Evolutionary conservation across 2,888 invertebrate species (phyloP).

Genomic region (Cataglyphis livida): DNA sequence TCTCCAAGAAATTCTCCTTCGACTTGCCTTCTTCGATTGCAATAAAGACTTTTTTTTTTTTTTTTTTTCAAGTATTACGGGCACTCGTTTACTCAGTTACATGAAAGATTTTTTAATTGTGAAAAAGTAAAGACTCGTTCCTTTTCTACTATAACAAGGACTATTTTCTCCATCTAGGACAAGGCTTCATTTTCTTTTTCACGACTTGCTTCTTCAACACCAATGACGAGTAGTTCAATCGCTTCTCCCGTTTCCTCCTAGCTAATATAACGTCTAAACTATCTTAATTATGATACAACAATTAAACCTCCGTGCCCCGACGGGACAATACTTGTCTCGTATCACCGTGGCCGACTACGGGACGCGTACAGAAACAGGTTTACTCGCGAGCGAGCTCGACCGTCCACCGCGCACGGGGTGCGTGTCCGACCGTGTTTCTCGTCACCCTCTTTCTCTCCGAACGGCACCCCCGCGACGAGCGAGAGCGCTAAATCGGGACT

Average conservation of each 20-base stretch:
- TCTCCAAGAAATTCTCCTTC: neutral
- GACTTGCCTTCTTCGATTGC: neutral
- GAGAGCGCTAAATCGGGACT: conserved; percentile 54
- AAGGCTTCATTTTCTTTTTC: neutral
- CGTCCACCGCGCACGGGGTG: conserved; percentile 57
- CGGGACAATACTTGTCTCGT: conserved; percentile 16
- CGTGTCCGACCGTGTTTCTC: conserved; percentile 43
- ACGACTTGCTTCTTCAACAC: neutral
- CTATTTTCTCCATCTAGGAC: neutral
- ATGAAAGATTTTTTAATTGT: neutral
- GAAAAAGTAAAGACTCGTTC: neutral
- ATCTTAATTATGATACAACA: neutral
- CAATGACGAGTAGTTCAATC: too few species aligned
- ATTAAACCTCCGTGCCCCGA: conserved; percentile 22
- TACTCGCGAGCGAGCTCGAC: conserved; percentile 54
- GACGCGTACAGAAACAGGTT: conserved; percentile 10
- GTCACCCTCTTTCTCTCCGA: conserved; percentile 48
- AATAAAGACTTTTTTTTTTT: neutral
- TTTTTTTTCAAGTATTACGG: neutral
- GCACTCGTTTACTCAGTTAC: conserved; percentile 8
- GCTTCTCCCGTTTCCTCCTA: neutral
- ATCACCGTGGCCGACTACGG: conserved; percentile 17
- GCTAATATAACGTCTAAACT: neutral
- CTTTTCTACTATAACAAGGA: neutral
- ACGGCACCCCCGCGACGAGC: conserved; percentile 35